These are phyloP conservation scores for Xylocampa areola DNA, from an alignment of 2,888 invertebrate genomes.

Conservation along the genomic window DNA sequence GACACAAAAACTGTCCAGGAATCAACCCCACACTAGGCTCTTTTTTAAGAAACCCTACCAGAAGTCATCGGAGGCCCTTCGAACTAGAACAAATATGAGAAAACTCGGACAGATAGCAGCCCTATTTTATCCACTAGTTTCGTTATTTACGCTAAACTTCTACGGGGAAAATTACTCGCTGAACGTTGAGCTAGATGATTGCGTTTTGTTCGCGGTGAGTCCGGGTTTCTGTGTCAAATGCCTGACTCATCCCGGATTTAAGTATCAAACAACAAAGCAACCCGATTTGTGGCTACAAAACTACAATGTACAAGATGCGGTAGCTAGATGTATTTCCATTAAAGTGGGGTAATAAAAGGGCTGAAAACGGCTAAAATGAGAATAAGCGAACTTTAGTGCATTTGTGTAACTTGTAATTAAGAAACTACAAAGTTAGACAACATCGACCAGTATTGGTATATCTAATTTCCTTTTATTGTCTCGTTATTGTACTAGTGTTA, in stretches of 20 bases:
- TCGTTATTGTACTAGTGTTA: too few relatives aligned
- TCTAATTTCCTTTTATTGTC: too few relatives aligned
- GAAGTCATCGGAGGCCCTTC: too few relatives aligned
- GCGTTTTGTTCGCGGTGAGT: conserved; percentile 26
- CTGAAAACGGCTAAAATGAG: not conserved
- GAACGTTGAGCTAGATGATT: conserved; percentile 48
- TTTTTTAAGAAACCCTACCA: too few relatives aligned
- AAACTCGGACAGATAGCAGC: too few relatives aligned
- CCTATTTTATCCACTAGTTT: conserved; percentile 3
- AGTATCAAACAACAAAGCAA: conserved; percentile 46
- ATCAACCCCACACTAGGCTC: too few relatives aligned
- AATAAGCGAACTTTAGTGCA: not conserved
- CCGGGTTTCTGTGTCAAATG: conserved; percentile 49
- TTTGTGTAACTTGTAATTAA: too few relatives aligned
- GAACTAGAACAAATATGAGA: too few relatives aligned
- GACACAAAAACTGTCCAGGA: too few relatives aligned
- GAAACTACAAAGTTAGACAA: not conserved
- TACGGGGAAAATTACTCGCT: conserved; percentile 34
- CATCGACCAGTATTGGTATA: not conserved
- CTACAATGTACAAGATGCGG: conserved; percentile 9
- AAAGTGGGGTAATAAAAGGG: conserved; percentile 8
- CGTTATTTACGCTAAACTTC: conserved; percentile 47
- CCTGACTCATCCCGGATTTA: conserved; percentile 42
- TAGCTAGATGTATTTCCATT: not conserved
- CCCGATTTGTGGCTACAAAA: conserved; percentile 21